Evolutionary conservation across 2,113 vertebrate genomes (phyloP).

Genomic region (Odontesthes bonariensis): DNA sequence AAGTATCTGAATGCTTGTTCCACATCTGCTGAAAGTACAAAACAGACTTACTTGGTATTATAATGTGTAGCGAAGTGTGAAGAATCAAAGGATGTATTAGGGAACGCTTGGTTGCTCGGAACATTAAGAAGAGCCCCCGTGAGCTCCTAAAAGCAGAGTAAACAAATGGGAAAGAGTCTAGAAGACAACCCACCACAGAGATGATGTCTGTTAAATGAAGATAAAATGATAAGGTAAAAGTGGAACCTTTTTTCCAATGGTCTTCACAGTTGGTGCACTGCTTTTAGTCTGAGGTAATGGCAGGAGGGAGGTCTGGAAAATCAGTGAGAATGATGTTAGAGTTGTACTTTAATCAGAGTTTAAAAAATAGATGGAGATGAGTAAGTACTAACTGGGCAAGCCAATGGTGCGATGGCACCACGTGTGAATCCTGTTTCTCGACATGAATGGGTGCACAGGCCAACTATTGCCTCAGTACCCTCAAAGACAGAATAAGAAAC

Average conservation of each 20-base stretch:
- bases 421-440: conserved; percentile 68
- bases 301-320: conserved; percentile 36
- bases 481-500: conserved; percentile 33
- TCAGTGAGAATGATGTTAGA: conserved; percentile 11
- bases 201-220: neutral
- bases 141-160: conserved; percentile 57
- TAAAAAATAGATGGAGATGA: neutral
- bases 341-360: neutral
- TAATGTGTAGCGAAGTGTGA: conserved; percentile 70
- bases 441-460: conserved; percentile 14
- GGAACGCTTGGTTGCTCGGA: conserved; percentile 35
- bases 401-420: conserved; percentile 36
- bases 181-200: neutral
- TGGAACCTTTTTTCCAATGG: conserved; percentile 56
- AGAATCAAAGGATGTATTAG: conserved; percentile 35
- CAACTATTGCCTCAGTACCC: conserved; percentile 40
- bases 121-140: conserved; percentile 63
- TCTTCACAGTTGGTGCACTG: neutral
- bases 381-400: conserved; percentile 57
- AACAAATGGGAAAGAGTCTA: neutral
- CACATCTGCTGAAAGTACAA: neutral
- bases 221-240: neutral
- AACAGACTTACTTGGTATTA: conserved; percentile 57
- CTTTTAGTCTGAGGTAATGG: neutral
- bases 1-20: neutral